Conservation (phyloP, 2,113 vertebrate genomes). For the Furnarius figulus region DNA sequence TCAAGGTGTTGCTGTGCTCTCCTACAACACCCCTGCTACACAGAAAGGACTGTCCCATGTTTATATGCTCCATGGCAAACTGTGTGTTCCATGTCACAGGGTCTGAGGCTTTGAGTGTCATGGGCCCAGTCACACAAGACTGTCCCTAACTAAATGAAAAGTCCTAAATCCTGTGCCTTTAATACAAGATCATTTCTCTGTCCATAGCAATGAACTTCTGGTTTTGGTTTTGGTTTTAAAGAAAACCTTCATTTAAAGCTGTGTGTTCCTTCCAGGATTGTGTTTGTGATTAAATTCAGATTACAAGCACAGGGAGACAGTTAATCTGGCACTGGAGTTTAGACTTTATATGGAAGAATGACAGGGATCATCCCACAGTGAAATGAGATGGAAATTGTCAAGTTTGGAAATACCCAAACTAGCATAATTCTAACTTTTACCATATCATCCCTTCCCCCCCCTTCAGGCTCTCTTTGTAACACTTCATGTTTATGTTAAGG, state of each 20-base stretch:
- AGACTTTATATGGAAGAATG: background rate
- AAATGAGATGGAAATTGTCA: background rate
- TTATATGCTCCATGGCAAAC: background rate
- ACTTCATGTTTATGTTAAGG: background rate
- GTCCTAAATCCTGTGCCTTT: background rate
- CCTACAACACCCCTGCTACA: background rate
- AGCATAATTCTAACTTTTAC: background rate
- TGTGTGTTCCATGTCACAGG: background rate
- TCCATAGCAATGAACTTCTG: background rate
- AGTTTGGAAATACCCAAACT: background rate
- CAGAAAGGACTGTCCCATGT: background rate
- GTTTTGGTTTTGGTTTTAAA: background rate
- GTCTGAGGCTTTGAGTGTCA: background rate
- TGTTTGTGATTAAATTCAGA: background rate
- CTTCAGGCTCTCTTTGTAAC: background rate
- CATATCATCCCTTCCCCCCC: background rate
- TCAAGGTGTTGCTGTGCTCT: background rate
- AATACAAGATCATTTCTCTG: background rate
- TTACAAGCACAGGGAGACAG: background rate
- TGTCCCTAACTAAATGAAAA: background rate
- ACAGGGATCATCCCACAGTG: accelerated
- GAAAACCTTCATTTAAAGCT: background rate
- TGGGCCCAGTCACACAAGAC: background rate
- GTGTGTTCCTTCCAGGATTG: background rate
- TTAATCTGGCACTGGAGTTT: background rate